Conservation (phyloP, 1,140 invertebrate genomes). For the Globodera rostochiensis region DNA sequence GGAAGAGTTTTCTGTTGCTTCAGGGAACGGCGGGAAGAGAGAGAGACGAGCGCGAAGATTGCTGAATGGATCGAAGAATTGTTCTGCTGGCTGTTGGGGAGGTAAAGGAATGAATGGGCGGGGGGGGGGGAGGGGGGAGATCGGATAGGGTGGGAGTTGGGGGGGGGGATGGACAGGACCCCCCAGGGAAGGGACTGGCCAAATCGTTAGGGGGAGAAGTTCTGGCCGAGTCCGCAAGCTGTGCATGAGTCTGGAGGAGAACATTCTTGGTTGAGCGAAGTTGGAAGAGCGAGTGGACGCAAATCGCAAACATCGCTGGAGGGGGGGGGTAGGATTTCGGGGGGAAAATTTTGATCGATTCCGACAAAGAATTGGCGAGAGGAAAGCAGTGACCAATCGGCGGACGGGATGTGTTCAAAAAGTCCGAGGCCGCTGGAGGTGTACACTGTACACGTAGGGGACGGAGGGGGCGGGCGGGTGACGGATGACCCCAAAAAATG, state of each 20-base stretch:
- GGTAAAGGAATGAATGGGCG: neutral
- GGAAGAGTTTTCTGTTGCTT: neutral
- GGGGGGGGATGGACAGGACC: neutral
- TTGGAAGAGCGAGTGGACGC: neutral
- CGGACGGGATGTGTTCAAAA: neutral
- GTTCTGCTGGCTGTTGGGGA: neutral
- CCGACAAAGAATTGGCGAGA: neutral
- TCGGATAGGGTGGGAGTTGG: neutral
- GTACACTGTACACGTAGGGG: neutral
- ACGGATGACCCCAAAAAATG: neutral
- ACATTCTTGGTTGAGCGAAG: neutral
- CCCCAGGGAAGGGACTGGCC: neutral
- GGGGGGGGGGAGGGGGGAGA: neutral
- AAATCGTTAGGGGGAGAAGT: neutral
- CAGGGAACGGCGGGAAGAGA: neutral
- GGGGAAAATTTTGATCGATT: neutral
- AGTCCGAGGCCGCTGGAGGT: neutral
- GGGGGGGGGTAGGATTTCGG: neutral
- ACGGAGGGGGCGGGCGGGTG: too few species aligned
- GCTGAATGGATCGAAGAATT: neutral
- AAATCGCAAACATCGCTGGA: neutral
- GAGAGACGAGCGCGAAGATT: neutral
- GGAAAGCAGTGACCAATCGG: neutral
- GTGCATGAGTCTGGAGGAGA: neutral
- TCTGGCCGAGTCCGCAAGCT: neutral